Conservation (phyloP, 2,113 vertebrate genomes). For the Pandion haliaetus region DNA sequence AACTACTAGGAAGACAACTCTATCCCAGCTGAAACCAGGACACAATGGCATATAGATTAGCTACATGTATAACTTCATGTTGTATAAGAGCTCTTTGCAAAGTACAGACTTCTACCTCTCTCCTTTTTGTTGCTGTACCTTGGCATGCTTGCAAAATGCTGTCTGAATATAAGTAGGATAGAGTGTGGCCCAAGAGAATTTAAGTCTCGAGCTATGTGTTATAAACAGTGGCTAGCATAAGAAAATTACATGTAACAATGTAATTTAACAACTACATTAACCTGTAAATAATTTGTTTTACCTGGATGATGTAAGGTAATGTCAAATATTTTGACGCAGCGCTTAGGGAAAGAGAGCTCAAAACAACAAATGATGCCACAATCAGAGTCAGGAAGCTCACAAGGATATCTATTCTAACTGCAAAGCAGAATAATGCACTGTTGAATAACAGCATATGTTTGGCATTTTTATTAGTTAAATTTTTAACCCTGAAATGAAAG, state of each 20-base stretch:
- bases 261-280: background rate
- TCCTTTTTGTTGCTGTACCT: background rate
- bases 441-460: slow-evolving; percentile 76
- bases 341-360: slow-evolving; percentile 58
- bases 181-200: background rate
- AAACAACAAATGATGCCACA: slow-evolving; percentile 75
- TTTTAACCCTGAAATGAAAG: slow-evolving; percentile 72
- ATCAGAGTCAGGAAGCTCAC: slow-evolving; percentile 56
- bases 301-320: slow-evolving; percentile 81
- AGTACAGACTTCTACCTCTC: background rate
- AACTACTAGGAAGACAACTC: too few species aligned
- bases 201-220: background rate
- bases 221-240: background rate
- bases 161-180: background rate
- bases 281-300: background rate
- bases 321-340: slow-evolving; percentile 79
- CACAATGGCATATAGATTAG: background rate
- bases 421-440: slow-evolving; percentile 79
- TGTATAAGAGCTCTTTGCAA: background rate
- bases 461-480: slow-evolving; percentile 75
- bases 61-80: background rate
- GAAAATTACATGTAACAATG: background rate
- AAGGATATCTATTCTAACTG: slow-evolving; percentile 75
- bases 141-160: background rate
- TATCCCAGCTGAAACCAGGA: too few species aligned